Evolutionary conservation across 2,797 vertebrate genomes (phyloP).

Genomic region (Phaenicophaeus curvirostris): DNA sequence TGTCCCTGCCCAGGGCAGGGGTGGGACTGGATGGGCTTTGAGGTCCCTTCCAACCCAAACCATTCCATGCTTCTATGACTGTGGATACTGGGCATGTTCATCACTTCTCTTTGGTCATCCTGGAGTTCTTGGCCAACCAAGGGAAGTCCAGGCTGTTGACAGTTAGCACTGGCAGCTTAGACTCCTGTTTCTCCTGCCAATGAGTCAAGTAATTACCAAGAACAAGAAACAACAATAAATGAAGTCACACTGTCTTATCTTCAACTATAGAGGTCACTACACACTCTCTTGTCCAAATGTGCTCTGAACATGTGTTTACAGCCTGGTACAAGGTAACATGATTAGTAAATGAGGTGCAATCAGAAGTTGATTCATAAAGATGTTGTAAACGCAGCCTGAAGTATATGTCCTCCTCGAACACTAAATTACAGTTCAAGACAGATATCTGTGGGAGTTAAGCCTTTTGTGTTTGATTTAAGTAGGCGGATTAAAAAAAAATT

Average conservation of each 20-base stretch:
- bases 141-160: neutral
- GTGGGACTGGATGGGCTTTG: too few species aligned
- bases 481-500: neutral
- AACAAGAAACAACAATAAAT: neutral
- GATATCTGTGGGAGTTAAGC: neutral
- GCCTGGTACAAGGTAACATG: neutral
- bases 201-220: neutral
- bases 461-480: neutral
- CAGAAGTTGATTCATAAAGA: neutral
- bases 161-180: neutral
- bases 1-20: too few species aligned
- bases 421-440: neutral
- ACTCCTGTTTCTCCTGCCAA: neutral
- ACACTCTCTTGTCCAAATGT: neutral
- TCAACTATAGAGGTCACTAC: conserved; percentile 30
- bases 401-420: neutral
- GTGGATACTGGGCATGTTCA: neutral
- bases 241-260: neutral
- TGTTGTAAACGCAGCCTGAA: neutral
- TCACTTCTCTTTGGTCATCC: neutral
- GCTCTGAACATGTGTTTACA: neutral
- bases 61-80: too few species aligned
- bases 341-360: neutral
- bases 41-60: too few species aligned
- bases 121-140: neutral